Base-by-base conservation (phyloP, 1,140 invertebrate genomes). In the Calephelis virginiensis region DNA sequence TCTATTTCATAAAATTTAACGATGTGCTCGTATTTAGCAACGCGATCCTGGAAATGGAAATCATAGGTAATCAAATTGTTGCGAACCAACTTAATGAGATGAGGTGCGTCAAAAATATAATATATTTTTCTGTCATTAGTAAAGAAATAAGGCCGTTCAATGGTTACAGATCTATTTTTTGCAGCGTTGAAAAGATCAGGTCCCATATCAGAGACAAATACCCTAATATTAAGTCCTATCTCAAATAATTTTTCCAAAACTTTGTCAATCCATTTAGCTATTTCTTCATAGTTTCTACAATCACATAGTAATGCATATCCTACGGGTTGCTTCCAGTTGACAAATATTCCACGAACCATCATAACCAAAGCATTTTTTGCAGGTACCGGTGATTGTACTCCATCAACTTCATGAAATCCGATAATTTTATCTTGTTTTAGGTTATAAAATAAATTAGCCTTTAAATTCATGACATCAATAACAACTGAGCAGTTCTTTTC, bases 401-500 rank as follows among this genome's bases (percentile, higher is more conserved):
- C 77, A 17, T 76, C 61, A 3, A 74, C 64, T 66, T 76, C 72
- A 47, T 78, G 77, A 63, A 78, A 74, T 0, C 74, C 72, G 14
- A 66, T 63, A 2, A 76, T 70, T 70, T 68, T 74, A 28, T 78
- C 69, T 10, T 71, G 8, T 50, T 71, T 75, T 13, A 73, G 65
- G 53, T 76, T 45, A 64, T 74, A 78, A 61, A 70, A 76, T 8
- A 73, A 10, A 67, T 75, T 73, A 10, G 63, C 14, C 69, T 75
- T 77, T 5, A 75, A 50, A 49, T 28, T 67, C 68, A 71, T 78
- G 13, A 65, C 17, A 14, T 68, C 69, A 1, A 72, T 46, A 1
- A 71, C 63, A n/a, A 75, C 8, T 10, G 70, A 65, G 47, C 73
- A 78, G 6, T 75, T 47, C 45, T 68, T 75, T 17, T 73, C 71